Percentiles rank a stretch among this genome's conserved stretches.
phyloP scores from a whole-genome alignment of 1,140 invertebrate species.

The Leptinotarsa undecemlineata region DNA sequence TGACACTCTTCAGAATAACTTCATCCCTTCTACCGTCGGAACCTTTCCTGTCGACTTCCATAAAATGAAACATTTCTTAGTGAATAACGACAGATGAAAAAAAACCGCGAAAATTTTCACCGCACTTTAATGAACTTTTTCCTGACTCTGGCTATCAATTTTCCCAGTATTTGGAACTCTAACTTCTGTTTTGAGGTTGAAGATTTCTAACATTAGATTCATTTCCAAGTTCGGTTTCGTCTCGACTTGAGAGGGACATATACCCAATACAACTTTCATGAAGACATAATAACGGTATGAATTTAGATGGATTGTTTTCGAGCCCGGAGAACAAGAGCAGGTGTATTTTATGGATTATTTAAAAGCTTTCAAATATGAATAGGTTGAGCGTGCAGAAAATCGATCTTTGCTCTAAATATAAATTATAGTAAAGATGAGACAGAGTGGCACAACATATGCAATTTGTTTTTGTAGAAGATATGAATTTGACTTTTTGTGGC shows the following conservation, averaged over 20 bases:
- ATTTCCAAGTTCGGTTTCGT: neutral
- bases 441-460: too few relatives aligned
- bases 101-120: too few relatives aligned
- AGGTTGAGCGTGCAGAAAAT: neutral
- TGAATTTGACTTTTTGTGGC: too few relatives aligned
- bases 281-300: neutral
- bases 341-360: neutral
- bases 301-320: conserved; percentile 1
- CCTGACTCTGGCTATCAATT: neutral
- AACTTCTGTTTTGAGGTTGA: neutral
- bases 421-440: too few relatives aligned
- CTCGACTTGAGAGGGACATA: neutral
- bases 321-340: neutral
- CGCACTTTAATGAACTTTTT: neutral
- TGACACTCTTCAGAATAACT: too few relatives aligned
- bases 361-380: neutral
- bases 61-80: too few relatives aligned
- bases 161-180: neutral
- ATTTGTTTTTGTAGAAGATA: too few relatives aligned
- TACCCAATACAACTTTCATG: neutral
- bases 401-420: too few relatives aligned
- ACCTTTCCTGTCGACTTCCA: too few relatives aligned
- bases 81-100: too few relatives aligned
- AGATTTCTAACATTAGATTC: neutral
- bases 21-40: too few relatives aligned